Percentiles rank a stretch among this genome's conserved stretches.
phyloP scores from a whole-genome alignment of 1,140 invertebrate genomes.

The Drosophila hydei region DNA sequence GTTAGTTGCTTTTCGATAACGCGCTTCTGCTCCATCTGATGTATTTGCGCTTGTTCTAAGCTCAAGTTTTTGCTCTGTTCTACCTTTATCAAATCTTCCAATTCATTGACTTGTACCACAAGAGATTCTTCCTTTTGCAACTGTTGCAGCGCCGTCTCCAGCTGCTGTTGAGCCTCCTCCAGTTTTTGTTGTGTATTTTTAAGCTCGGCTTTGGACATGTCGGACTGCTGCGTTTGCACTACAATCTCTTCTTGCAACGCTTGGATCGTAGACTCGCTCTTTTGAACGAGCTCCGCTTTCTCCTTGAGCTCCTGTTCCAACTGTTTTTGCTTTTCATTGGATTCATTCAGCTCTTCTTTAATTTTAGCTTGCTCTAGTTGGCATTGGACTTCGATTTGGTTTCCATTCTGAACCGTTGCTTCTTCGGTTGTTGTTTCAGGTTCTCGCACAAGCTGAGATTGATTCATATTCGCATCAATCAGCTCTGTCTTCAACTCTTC shows the following conservation, averaged over 20 bases:
- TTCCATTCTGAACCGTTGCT: too few species aligned
- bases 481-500: too few species aligned
- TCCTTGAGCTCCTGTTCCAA: background rate
- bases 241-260: background rate
- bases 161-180: background rate
- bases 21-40: background rate
- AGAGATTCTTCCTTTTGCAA: background rate
- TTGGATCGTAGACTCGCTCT: background rate
- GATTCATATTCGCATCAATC: background rate
- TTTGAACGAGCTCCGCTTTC: background rate
- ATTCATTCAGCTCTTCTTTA: background rate
- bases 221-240: background rate
- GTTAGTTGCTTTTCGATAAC: conserved; percentile 30
- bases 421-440: background rate
- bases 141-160: background rate
- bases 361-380: background rate
- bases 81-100: background rate
- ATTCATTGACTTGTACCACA: background rate
- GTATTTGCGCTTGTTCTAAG: background rate
- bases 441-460: background rate
- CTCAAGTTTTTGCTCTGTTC: background rate
- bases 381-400: too few species aligned
- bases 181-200: conserved; percentile 8
- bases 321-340: background rate
- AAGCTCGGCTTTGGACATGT: background rate